Base-by-base conservation (phyloP, 2,797 vertebrate genomes). In the Microctenopoma stevenorrisi region DNA sequence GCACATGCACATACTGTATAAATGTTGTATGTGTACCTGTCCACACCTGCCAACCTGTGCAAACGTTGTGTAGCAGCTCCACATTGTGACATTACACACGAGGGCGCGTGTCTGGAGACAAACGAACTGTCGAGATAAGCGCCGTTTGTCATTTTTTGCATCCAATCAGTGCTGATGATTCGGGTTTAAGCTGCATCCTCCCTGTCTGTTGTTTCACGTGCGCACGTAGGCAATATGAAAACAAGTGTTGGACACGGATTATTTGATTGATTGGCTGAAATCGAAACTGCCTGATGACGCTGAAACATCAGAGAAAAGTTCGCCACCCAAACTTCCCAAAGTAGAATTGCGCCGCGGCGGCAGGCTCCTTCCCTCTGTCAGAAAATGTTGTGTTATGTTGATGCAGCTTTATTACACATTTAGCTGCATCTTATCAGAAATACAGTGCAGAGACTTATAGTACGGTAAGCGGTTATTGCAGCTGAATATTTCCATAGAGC, bases 231-330 rank as follows among this genome's bases (percentile, higher is more conserved):
- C 16, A 55, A 50, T 3, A 50, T 5, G 72, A 79, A 75, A 79
- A 68, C 35, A 48, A 13, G 35, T 53, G 59, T 69, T 52, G 52
- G 26, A 7, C 22, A 50, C 44, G 47, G 48, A 63, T 61, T 49
- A 65, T 76, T 86, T 70, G 62, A 68, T 68, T 35, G 33, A 35
- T 64, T 83, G 72, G 87, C 79, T 85, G 81, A 73, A 84, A 85
- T 86, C 68, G 84, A 70, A 85, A 65, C 30, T 57, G 52, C 51
- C 47, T 68, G 68, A 74, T 63, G 74, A 77, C 54, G 74, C 40
- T 52, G 56, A 38, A 81, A 73, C 42, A 38, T 40, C 33, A 70
- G 30, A 47, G 22, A 26, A 38, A 79, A 59, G 54, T 65, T 58
- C 74, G 49, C n/a, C 0, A 64, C 14, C 42, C 14, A 15, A 66